Conservation (phyloP, 2,113 vertebrate species). For the Polypterus senegalus region DNA sequence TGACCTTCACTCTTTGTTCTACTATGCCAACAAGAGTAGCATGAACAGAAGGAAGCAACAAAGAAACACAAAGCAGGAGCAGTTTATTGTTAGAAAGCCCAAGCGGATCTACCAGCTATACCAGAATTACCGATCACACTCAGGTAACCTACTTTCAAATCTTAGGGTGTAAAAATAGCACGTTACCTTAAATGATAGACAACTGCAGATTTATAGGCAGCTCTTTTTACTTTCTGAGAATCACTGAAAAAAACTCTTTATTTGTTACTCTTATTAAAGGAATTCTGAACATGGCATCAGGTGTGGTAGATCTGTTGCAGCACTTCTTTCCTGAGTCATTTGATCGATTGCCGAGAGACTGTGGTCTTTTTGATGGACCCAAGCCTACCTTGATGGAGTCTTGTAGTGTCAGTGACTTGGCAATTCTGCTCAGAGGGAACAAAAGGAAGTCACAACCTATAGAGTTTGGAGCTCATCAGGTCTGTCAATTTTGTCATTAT, state of each 20-base stretch:
- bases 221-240: too few relatives aligned
- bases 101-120: constrained; percentile 56
- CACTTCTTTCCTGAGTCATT: constrained; percentile 66
- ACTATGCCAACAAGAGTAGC: constrained; percentile 49
- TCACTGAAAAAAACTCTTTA: background rate
- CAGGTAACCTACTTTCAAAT: constrained; percentile 34
- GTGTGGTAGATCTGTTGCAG: constrained; percentile 62
- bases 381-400: constrained; percentile 56
- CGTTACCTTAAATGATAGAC: too few relatives aligned
- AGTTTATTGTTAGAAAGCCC: constrained; percentile 43
- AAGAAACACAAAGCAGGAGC: too few relatives aligned
- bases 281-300: constrained; percentile 56
- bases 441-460: constrained; percentile 67
- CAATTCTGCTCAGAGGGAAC: constrained; percentile 63
- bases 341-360: constrained; percentile 58
- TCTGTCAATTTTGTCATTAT: constrained; percentile 19
- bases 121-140: constrained; percentile 69
- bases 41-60: constrained; percentile 31
- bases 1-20: constrained; percentile 56
- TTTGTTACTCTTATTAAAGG: constrained; percentile 29
- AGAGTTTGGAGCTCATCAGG: constrained; percentile 71
- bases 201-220: background rate
- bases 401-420: constrained; percentile 60
- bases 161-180: too few relatives aligned
- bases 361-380: constrained; percentile 60